Conservation (phyloP, 2,888 invertebrate genomes). For the Cataglyphis albicans region DNA sequence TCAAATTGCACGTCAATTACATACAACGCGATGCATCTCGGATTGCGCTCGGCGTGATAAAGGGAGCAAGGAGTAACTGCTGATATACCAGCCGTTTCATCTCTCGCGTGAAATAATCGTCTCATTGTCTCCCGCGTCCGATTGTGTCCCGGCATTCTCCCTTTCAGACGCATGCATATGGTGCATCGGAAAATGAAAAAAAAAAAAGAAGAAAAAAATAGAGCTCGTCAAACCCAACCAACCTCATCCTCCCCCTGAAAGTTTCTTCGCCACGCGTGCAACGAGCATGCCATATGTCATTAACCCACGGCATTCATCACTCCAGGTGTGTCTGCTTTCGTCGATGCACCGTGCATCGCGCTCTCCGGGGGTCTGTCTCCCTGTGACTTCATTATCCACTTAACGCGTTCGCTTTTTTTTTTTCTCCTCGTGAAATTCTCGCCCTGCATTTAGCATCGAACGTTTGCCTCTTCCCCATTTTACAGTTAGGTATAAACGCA, state of each 20-base stretch:
- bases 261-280: conserved; percentile 64
- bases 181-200: conserved; percentile 56
- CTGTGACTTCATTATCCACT: conserved; percentile 43
- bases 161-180: conserved; percentile 64
- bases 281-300: conserved; percentile 79
- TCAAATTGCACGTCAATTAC: conserved; percentile 50
- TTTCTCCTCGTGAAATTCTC: not conserved
- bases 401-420: conserved; percentile 20
- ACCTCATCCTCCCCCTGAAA: conserved; percentile 45
- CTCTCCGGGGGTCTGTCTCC: not conserved
- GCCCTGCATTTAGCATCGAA: not conserved
- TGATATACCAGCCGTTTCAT: conserved; percentile 57
- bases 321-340: conserved; percentile 76
- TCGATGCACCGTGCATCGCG: conserved; percentile 58
- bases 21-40: conserved; percentile 28
- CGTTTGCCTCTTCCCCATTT: not conserved
- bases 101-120: conserved; percentile 72
- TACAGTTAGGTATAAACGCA: conserved; percentile 10
- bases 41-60: conserved; percentile 38
- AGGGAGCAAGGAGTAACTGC: conserved; percentile 63
- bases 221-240: not conserved
- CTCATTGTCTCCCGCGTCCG: conserved; percentile 77
- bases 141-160: conserved; percentile 75
- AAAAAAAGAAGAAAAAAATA: conserved; percentile 47
- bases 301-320: conserved; percentile 79